phyloP scores from a whole-genome alignment of 2,888 invertebrate species.

The Cryptocephalus primarius region DNA sequence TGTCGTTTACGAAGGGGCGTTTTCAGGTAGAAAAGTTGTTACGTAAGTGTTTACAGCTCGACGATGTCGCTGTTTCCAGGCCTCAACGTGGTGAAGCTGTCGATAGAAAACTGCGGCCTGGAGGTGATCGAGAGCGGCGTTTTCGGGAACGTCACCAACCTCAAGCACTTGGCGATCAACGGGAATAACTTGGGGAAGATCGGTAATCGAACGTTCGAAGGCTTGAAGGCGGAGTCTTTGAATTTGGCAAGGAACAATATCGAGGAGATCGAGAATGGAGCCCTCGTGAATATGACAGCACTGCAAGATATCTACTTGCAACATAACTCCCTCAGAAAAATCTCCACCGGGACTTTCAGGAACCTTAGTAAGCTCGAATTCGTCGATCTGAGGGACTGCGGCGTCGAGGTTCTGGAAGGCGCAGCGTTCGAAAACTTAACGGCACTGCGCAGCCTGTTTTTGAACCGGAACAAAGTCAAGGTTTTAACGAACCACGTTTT shows the following conservation, averaged over 20 bases:
- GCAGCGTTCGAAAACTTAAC: too few relatives aligned
- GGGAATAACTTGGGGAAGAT: not conserved
- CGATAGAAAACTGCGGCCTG: not conserved
- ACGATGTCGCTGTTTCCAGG: too few relatives aligned
- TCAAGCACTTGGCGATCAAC: not conserved
- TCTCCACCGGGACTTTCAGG: not conserved
- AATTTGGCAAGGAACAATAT: slow-evolving; percentile 4
- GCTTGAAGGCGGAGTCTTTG: not conserved
- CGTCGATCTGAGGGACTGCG: not conserved
- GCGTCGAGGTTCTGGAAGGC: not conserved
- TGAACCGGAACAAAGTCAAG: not conserved
- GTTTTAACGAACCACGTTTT: too few relatives aligned
- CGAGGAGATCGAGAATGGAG: not conserved
- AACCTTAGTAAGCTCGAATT: not conserved
- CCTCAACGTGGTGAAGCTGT: not conserved
- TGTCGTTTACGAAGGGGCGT: slow-evolving; percentile 3
- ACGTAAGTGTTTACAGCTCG: too few relatives aligned
- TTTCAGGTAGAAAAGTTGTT: slow-evolving; percentile 1
- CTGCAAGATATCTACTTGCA: not conserved
- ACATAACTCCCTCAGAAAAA: too few relatives aligned
- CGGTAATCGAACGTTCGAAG: not conserved
- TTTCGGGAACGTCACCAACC: not conserved
- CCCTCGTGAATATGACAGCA: not conserved
- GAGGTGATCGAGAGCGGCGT: not conserved
- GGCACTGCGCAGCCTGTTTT: too few relatives aligned